phyloP scores from a whole-genome alignment of 2,113 vertebrate genomes.

The Gila orcuttii region DNA sequence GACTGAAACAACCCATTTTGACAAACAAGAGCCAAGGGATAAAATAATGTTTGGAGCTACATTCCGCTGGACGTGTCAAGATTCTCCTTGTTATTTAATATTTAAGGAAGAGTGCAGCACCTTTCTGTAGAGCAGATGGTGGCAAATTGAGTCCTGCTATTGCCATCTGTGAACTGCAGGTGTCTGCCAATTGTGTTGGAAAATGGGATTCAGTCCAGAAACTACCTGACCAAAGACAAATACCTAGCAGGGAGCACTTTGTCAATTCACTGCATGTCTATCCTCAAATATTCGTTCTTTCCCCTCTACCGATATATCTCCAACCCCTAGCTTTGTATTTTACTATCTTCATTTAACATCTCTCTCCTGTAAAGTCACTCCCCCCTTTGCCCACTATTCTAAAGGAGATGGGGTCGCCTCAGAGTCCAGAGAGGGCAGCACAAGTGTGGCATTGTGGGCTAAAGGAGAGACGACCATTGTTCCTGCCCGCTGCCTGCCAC shows the following conservation, averaged over 20 bases:
- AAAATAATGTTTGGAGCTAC: neutral
- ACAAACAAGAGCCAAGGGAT: conserved; percentile 21
- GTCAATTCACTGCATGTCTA: conserved; percentile 15
- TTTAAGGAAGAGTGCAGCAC: conserved; percentile 52
- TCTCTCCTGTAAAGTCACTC: conserved; percentile 4
- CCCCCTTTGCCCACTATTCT: conserved; percentile 11
- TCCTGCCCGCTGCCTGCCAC: conserved; percentile 55
- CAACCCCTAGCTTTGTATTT: neutral
- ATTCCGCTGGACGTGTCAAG: conserved; percentile 5
- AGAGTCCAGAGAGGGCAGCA: conserved; percentile 55
- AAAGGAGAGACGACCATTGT: conserved; percentile 64
- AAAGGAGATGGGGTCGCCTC: conserved; percentile 46
- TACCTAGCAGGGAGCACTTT: conserved; percentile 22
- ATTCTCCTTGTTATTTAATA: conserved; percentile 30
- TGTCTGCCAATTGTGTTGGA: conserved; percentile 52
- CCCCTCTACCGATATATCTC: neutral
- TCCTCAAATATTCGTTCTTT: neutral
- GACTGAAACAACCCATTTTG: neutral
- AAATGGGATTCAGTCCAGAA: conserved; percentile 31
- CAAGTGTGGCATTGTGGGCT: conserved; percentile 68
- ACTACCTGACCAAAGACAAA: conserved; percentile 55
- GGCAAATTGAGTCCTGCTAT: conserved; percentile 40
- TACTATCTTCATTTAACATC: conserved; percentile 3
- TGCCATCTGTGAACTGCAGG: conserved; percentile 54
- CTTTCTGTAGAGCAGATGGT: conserved; percentile 56